Evolutionary conservation across 2,797 vertebrate species (phyloP).

Genomic region (Lithobates sylvaticus): DNA sequence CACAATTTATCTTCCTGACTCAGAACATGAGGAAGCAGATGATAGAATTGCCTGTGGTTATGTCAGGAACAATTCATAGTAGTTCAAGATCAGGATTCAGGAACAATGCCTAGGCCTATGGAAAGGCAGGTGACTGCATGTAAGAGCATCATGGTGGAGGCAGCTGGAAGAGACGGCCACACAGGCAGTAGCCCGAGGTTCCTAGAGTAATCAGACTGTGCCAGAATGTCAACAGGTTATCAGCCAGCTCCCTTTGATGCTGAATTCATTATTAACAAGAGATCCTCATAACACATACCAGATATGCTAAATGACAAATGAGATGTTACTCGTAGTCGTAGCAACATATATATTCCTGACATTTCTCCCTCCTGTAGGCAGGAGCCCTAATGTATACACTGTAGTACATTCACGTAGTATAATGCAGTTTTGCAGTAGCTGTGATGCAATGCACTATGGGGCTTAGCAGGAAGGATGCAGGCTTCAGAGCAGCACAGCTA

Average conservation of each 20-base stretch:
- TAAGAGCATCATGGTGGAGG: conserved; percentile 4
- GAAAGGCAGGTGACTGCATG: conserved; percentile 33
- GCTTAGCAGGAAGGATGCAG: too few species aligned
- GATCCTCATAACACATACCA: background rate
- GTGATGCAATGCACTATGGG: too few species aligned
- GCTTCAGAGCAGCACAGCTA: too few species aligned
- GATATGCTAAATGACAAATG: too few species aligned
- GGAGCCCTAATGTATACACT: too few species aligned
- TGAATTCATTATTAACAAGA: background rate
- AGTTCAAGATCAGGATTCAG: background rate
- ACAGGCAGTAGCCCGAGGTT: conserved; percentile 26
- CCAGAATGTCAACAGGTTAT: conserved; percentile 43
- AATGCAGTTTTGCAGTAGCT: too few species aligned
- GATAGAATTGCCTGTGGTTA: background rate
- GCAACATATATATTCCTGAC: too few species aligned
- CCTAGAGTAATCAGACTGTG: conserved; percentile 12
- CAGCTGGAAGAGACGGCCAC: conserved; percentile 3
- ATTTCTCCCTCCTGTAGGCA: too few species aligned
- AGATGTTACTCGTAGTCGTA: too few species aligned
- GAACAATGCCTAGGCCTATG: background rate
- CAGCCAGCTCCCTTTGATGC: conserved; percentile 19
- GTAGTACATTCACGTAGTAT: too few species aligned
- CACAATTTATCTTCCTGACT: background rate
- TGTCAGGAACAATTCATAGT: background rate
- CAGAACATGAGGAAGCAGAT: background rate